Conservation (phyloP, 1,140 invertebrate species). For the Achatina immaculata region DNA sequence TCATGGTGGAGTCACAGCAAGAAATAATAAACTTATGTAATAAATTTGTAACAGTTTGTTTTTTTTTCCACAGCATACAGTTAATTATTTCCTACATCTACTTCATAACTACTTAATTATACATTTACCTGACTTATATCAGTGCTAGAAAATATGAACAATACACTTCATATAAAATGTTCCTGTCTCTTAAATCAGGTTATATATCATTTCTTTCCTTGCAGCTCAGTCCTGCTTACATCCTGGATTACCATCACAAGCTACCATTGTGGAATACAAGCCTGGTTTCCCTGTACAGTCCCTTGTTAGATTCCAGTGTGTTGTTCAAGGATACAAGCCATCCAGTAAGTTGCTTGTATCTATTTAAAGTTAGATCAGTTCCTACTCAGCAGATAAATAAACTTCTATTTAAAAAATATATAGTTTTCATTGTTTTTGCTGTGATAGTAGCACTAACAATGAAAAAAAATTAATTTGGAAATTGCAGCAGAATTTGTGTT, state of each 20-base stretch:
- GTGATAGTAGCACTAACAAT: neutral
- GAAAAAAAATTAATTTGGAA: neutral
- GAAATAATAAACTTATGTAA: too few species aligned
- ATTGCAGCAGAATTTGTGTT: neutral
- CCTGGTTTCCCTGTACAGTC: constrained; percentile 25
- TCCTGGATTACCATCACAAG: neutral
- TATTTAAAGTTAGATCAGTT: neutral
- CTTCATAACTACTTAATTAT: too few species aligned
- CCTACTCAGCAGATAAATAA: neutral
- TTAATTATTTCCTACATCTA: too few species aligned
- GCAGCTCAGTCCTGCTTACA: constrained; percentile 18
- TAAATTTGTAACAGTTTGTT: too few species aligned
- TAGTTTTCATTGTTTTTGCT: neutral
- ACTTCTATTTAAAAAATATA: neutral
- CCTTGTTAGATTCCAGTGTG: constrained; percentile 3
- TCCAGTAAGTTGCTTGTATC: neutral
- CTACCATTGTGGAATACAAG: neutral
- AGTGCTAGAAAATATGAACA: too few species aligned
- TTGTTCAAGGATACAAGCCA: neutral
- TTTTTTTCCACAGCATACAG: too few species aligned
- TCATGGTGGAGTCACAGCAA: too few species aligned
- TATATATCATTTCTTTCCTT: neutral
- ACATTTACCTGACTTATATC: too few species aligned
- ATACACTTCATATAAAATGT: too few species aligned
- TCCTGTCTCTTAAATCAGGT: neutral